Evolutionary conservation across 2,888 invertebrate genomes (phyloP), one percentile per base, ranked within the genome.

Genomic region (Ochropacha duplaris): DNA sequence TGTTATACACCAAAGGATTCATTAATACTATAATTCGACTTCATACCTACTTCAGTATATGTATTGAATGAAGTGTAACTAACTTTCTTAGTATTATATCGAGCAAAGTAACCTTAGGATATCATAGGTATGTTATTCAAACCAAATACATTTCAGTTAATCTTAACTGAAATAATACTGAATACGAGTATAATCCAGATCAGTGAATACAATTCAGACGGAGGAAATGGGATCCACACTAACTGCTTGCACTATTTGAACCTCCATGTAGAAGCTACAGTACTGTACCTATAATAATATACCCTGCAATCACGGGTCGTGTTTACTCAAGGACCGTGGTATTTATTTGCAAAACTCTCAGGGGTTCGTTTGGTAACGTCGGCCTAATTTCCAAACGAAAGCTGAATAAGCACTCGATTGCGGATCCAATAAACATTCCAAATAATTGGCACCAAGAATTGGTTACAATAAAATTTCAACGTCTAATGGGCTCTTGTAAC

Each of bases 271-370:
- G 31, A 19, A 54, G 55, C 56, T 58, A 58, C 58, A 55, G 49
- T 44, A 58, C 58, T 54, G 49, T 44, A 44, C 44, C 49, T 49
- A 60, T 64, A 62, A 61, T 64, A 64, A 68, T 68, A 68, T 66
- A 71, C 69, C 65, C 62, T 76, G 81, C 82, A 87, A 88, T 88
- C 86, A 83, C 74, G 73, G 74, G 60, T 66, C 67, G 72, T 86
- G 83, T 88, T 86, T 85, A 78, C 83, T 69, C 72, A 82, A 82
- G 79, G 75, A 76, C 81, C 80, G 82, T 76, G 68, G 81, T 84
- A 86, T 88, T 88, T 89, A 89, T 89, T 89, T 89, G 82, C 84
- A 72, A 81, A 86, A 78, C 87, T 84, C 87, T 87, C 84, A 72
- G 79, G 81, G 78, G 82, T 76, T 76, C 79, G 76, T 71, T 71